Conservation (phyloP, 2,113 vertebrate genomes). For the Narcine bancroftii region DNA sequence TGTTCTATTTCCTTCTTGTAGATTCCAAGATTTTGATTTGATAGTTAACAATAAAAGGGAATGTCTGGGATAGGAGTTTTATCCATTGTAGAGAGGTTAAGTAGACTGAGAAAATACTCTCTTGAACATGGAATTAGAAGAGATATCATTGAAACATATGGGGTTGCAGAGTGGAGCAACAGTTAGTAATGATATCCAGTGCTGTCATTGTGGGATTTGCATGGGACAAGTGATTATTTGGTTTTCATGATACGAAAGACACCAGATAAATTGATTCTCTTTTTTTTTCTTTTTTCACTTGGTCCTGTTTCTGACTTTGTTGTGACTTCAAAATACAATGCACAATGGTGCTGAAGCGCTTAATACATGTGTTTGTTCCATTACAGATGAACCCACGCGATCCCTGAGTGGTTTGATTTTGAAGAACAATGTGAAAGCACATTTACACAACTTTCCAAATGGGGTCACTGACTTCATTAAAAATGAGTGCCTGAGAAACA, state of each 20-base stretch:
- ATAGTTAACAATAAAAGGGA: too few relatives aligned
- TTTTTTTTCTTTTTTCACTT: not conserved
- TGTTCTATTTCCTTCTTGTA: too few relatives aligned
- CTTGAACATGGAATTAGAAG: too few relatives aligned
- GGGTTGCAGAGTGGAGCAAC: too few relatives aligned
- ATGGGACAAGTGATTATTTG: not conserved
- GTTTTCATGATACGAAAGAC: not conserved
- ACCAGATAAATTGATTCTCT: not conserved
- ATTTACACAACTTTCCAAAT: constrained; percentile 92
- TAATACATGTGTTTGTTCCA: constrained; percentile 38
- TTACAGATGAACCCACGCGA: constrained; percentile 86
- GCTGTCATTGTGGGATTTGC: too few relatives aligned
- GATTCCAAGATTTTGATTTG: too few relatives aligned
- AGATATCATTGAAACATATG: too few relatives aligned
- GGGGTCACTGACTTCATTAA: constrained; percentile 94
- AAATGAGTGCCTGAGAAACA: constrained; percentile 88
- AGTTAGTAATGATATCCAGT: too few relatives aligned
- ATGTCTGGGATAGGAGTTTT: too few relatives aligned
- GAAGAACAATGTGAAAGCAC: constrained; percentile 96
- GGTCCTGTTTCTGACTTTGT: not conserved
- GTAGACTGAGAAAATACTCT: too few relatives aligned
- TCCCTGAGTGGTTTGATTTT: constrained; percentile 93
- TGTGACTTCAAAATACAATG: not conserved
- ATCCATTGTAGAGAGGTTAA: too few relatives aligned
- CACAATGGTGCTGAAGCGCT: not conserved